phyloP scores from a whole-genome alignment of 2,113 vertebrate species.

The Apaloderma vittatum region DNA sequence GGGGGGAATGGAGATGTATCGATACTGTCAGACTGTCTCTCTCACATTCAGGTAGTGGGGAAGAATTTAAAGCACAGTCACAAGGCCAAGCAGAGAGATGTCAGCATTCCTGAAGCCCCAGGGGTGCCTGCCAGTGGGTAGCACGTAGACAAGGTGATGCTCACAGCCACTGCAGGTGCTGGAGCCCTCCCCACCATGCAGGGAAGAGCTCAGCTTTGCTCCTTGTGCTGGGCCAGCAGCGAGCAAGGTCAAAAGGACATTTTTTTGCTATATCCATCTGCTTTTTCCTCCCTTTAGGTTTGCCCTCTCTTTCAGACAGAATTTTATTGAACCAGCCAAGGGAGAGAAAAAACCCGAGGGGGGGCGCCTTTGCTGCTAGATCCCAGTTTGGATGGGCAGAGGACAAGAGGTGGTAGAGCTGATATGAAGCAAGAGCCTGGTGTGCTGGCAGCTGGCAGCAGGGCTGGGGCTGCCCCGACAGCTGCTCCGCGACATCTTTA shows the following conservation, averaged over 20 bases:
- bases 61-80: neutral
- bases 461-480: neutral
- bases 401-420: neutral
- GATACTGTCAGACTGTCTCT: accelerated
- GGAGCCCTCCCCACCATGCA: neutral
- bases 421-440: neutral
- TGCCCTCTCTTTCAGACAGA: neutral
- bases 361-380: neutral
- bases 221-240: neutral
- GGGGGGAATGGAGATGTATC: neutral
- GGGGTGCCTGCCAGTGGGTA: neutral
- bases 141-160: neutral
- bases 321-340: neutral
- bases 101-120: accelerated
- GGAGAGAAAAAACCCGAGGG: neutral
- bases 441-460: accelerated
- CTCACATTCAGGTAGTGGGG: neutral
- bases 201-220: neutral
- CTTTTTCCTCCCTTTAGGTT: neutral
- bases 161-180: neutral
- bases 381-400: neutral
- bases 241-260: neutral
- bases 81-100: neutral
- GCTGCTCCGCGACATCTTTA: neutral
- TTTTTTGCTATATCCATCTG: neutral